phyloP scores from a whole-genome alignment of 2,888 invertebrate species.

The Polydrusus pterygomalis region DNA sequence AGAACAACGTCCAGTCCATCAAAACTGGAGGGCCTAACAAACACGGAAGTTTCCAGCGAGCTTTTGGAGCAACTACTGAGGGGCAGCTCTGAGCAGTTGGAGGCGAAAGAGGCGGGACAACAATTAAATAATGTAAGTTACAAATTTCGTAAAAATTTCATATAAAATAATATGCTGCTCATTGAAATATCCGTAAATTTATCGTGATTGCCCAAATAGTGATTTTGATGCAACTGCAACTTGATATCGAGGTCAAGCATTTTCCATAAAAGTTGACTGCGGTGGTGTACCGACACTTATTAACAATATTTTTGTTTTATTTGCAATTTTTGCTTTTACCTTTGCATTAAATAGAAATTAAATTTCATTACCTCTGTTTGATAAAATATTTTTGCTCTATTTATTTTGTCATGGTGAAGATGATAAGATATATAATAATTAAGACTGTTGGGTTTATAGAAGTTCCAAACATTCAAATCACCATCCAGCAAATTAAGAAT shows the following conservation, averaged over 20 bases:
- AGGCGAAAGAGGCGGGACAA: slow-evolving; percentile 74
- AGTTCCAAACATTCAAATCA: not conserved
- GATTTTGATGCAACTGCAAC: not conserved
- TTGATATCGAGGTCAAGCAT: no score
- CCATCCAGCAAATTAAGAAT: not conserved
- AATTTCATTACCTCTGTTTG: no score
- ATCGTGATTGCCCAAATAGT: not conserved
- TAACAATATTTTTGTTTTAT: no score
- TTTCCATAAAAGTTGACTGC: no score
- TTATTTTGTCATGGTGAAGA: no score
- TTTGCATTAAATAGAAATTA: no score
- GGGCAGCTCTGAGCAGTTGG: slow-evolving; percentile 86
- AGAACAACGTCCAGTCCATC: slow-evolving; percentile 87
- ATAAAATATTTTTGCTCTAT: no score
- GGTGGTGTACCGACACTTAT: no score
- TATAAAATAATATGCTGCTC: no score
- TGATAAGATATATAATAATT: not conserved
- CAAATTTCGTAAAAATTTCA: not conserved
- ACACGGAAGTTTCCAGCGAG: slow-evolving; percentile 77
- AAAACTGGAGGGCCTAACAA: slow-evolving; percentile 79
- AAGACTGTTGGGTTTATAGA: not conserved
- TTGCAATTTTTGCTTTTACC: no score
- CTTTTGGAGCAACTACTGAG: slow-evolving; percentile 84
- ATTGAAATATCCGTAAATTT: not conserved
- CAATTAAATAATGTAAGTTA: slow-evolving; percentile 67